Evolutionary conservation across 2,888 invertebrate species (phyloP), one percentile per base, ranked within the genome.

Genomic region (Cephus pygmeus): DNA sequence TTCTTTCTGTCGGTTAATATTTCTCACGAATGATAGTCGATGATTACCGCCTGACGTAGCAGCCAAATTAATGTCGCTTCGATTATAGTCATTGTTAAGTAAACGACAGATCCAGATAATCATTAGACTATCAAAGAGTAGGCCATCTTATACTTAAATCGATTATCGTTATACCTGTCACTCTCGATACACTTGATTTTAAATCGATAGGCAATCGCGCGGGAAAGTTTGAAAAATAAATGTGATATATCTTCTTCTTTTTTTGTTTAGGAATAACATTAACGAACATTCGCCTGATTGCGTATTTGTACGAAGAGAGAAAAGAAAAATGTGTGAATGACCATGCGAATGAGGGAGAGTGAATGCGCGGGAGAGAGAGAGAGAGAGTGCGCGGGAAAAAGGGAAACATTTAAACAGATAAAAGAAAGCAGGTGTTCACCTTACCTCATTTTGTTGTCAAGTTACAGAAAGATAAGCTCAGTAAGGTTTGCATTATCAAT

Each of bases 241-340:
- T 78, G 82, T 84, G 84, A 84, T 81, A 75, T 85, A 73, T 86
- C 76, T 83, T 82, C 36, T 83, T 87, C 82, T 84, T 40, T 85
- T 86, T 86, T 86, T 87, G 84, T 88, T 85, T 87, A 87, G 87
- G 87, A 85, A 83, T 86, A 87, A 83, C 81, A 77, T 87, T 85
- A 84, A 84, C 81, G 79, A 82, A 79, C 83, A 83, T 86, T 85
- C 84, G 84, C 81, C 84, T 79, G 83, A 85, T 87, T 86, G 82
- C 84, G 84, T 88, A 86, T 87, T 86, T 87, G 78, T 85, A 85
- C 77, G 87, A 87, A 86, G 86, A 80, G 74, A 75, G 75, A 76
- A 34, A 74, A 30, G 73, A 34, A 34, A 34, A 34, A 75, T 69
- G 30, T 30, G 74, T 30, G 36, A 34, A 34, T 12, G 36, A 35